Evolutionary conservation across 2,888 invertebrate genomes (phyloP).

Genomic region (Drosophila mayaguana): DNA sequence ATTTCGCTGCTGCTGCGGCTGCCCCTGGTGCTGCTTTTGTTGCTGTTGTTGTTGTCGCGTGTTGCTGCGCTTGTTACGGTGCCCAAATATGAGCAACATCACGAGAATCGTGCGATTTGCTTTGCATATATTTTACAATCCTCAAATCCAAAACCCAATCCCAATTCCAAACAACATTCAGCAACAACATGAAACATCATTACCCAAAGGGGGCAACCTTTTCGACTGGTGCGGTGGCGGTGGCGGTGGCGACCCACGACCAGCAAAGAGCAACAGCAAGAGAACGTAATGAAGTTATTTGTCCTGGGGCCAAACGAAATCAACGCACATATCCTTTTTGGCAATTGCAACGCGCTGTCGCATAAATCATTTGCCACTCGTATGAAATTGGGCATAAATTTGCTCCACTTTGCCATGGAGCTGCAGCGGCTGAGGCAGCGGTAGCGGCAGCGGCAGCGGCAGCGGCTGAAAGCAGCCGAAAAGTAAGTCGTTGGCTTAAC

Average conservation of each 20-base stretch:
- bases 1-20: conserved; percentile 2
- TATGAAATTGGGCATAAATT: conserved; percentile 81
- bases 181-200: conserved; percentile 68
- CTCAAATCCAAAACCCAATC: conserved; percentile 47
- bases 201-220: conserved; percentile 58
- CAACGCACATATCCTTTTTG: conserved; percentile 81
- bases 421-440: background rate
- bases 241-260: background rate
- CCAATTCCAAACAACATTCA: conserved; percentile 57
- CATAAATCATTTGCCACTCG: conserved; percentile 80
- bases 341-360: conserved; percentile 80
- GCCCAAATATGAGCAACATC: conserved; percentile 84
- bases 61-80: conserved; percentile 78
- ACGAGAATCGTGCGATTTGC: conserved; percentile 83
- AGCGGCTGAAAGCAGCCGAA: conserved; percentile 40
- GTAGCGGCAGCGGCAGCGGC: no score
- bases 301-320: conserved; percentile 79
- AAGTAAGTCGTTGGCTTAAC: conserved; percentile 75
- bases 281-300: conserved; percentile 77
- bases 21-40: conserved; percentile 2
- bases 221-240: conserved; percentile 2
- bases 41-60: conserved; percentile 66
- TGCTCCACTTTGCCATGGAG: conserved; percentile 70
- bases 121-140: conserved; percentile 81
- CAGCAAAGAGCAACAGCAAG: conserved; percentile 7